Evolutionary conservation across 1,140 invertebrate species (phyloP).

Genomic region (Potamilus streckersoni): DNA sequence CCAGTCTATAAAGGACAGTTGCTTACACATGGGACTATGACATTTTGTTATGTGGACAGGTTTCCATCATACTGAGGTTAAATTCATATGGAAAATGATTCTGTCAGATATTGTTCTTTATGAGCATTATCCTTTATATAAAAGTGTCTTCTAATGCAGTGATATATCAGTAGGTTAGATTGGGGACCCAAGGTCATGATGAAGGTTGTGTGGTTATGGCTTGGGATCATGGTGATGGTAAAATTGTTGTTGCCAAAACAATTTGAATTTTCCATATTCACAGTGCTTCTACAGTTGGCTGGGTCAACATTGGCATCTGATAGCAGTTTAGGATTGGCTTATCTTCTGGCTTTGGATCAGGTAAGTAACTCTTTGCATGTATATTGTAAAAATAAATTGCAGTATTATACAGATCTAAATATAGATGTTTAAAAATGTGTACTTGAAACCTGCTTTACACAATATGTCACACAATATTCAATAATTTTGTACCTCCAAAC

Average conservation of each 20-base stretch:
- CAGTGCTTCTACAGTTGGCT: slow-evolving; percentile 63
- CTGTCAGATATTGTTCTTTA: no score
- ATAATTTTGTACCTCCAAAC: no score
- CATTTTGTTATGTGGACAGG: no score
- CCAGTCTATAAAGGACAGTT: no score
- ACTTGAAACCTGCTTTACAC: no score
- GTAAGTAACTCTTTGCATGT: slow-evolving; percentile 30
- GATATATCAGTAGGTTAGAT: not conserved
- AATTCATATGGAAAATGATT: no score
- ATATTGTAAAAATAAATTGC: not conserved
- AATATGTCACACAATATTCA: no score
- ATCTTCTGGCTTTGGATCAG: slow-evolving; percentile 59
- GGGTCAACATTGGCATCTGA: slow-evolving; percentile 56
- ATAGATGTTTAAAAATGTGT: not conserved
- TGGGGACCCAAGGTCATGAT: not conserved
- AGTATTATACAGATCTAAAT: not conserved
- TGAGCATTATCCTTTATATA: no score
- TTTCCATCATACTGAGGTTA: no score
- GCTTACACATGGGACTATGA: no score
- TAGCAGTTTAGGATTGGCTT: slow-evolving; percentile 59
- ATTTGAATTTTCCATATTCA: slow-evolving; percentile 29
- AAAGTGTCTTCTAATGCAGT: not conserved
- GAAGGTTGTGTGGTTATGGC: not conserved
- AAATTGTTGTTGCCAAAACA: not conserved
- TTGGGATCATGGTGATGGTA: not conserved